A percentile compares a stretch with the other conserved stretches of the same genome.
phyloP scores from a whole-genome alignment of 2,113 vertebrate genomes.

The Dromas ardeola region DNA sequence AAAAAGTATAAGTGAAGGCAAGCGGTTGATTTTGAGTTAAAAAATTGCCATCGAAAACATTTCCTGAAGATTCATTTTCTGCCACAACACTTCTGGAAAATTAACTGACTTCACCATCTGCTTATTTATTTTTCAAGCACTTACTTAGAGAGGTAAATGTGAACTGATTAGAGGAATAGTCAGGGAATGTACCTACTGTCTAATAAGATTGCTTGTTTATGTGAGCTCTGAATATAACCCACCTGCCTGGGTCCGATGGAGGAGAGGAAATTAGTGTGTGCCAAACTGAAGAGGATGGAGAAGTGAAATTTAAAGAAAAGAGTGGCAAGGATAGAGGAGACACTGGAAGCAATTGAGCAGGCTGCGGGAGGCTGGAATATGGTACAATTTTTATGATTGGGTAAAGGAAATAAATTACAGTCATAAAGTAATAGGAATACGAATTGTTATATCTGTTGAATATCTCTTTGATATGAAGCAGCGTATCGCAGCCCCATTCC shows the following conservation, averaged over 20 bases:
- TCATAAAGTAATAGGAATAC: constrained; percentile 33
- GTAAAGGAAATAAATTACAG: not conserved
- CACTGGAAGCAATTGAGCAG: not conserved
- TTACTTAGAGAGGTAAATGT: constrained; percentile 45
- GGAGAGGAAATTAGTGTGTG: not conserved
- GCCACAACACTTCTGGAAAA: constrained; percentile 1
- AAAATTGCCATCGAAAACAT: not conserved
- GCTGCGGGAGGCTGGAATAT: not conserved
- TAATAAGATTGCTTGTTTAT: not conserved
- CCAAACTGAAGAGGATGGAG: not conserved
- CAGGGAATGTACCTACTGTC: not conserved
- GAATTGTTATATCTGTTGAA: constrained; percentile 32
- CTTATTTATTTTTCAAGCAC: constrained; percentile 50
- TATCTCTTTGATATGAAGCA: not conserved
- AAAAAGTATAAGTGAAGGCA: not conserved
- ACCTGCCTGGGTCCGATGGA: not conserved
- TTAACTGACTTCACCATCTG: constrained; percentile 47
- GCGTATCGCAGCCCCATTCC: not conserved
- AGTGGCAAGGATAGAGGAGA: not conserved
- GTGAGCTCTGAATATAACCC: constrained; percentile 20
- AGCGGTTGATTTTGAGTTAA: not conserved
- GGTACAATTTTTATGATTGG: not conserved
- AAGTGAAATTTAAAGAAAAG: not conserved
- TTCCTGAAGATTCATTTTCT: constrained; percentile 20
- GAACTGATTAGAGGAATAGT: constrained; percentile 25